Evolutionary conservation across 2,888 invertebrate genomes (phyloP).

Genomic region (Drosophila paucipuncta): DNA sequence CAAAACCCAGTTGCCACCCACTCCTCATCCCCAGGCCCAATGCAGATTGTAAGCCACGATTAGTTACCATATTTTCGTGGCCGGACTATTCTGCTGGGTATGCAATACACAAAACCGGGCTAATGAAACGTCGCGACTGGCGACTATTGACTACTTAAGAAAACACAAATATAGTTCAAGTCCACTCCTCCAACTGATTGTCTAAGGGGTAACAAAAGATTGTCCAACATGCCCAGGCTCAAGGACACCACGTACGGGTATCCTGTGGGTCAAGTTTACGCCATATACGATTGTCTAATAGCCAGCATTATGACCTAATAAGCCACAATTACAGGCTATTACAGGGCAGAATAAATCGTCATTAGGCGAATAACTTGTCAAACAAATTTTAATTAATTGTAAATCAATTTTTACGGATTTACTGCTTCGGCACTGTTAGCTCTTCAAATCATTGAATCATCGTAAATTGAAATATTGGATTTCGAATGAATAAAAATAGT

Average conservation of each 20-base stretch:
- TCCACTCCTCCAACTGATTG: constrained; percentile 17
- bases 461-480: not conserved
- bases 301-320: constrained; percentile 19
- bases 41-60: constrained; percentile 67
- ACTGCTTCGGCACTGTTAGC: not conserved
- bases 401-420: not conserved
- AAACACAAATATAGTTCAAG: constrained; percentile 65
- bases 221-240: constrained; percentile 32
- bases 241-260: constrained; percentile 45
- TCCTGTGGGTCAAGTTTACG: constrained; percentile 58
- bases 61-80: constrained; percentile 27
- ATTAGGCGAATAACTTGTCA: constrained; percentile 2
- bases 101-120: constrained; percentile 20
- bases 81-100: not conserved
- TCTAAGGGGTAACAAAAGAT: constrained; percentile 23
- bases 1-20: constrained; percentile 6
- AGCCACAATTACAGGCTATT: constrained; percentile 36
- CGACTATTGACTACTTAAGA: constrained; percentile 52
- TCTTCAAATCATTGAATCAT: not conserved
- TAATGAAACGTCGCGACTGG: constrained; percentile 48
- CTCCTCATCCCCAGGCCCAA: not conserved
- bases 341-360: not conserved
- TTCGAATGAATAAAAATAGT: not conserved
- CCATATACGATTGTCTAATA: not conserved
- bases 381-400: constrained; percentile 10